phyloP scores from a whole-genome alignment of 2,797 vertebrate species.

The Phrynocephalus forsythii region DNA sequence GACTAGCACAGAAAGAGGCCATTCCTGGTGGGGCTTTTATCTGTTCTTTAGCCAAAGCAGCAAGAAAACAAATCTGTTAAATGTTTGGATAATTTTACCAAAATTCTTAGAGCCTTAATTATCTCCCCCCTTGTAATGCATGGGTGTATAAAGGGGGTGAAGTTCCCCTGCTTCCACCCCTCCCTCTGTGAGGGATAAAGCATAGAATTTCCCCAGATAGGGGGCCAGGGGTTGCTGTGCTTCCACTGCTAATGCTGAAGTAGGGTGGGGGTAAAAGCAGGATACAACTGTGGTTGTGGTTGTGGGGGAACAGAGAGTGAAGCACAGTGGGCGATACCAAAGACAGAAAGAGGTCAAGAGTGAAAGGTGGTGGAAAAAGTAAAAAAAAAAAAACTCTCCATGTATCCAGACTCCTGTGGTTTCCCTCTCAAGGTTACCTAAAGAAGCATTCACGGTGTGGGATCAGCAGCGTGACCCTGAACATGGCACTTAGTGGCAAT shows the following conservation, averaged over 20 bases:
- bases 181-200: not conserved
- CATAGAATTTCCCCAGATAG: not conserved
- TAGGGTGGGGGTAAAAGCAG: not conserved
- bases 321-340: not conserved
- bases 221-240: not conserved
- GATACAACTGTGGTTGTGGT: not conserved
- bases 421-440: not conserved
- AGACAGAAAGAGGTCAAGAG: not conserved
- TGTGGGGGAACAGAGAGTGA: not conserved
- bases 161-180: not conserved
- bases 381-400: not conserved
- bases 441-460: not conserved
- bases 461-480: not conserved
- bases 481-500: not conserved
- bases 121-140: not conserved
- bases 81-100: not conserved
- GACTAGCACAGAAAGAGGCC: not conserved
- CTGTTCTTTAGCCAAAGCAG: constrained; percentile 11
- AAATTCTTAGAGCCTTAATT: not conserved
- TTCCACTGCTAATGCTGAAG: not conserved
- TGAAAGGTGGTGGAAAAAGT: not conserved
- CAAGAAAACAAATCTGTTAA: not conserved
- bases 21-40: not conserved
- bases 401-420: not conserved
- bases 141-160: not conserved